Evolutionary conservation across 2,888 invertebrate species (phyloP).

Genomic region (Campoletis raptor): DNA sequence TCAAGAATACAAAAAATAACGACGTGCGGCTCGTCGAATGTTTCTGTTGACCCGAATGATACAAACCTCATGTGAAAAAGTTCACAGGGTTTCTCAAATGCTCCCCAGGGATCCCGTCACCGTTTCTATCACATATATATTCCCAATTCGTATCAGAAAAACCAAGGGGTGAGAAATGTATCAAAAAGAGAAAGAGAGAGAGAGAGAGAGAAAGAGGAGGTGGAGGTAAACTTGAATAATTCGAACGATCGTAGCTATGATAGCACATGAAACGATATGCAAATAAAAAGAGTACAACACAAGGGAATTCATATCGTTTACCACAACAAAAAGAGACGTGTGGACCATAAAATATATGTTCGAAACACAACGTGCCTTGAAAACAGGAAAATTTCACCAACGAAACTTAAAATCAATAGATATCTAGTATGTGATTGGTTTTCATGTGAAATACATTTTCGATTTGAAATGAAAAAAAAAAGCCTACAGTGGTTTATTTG

Average conservation of each 20-base stretch:
- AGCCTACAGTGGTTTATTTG: not conserved
- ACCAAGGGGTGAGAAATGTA: constrained; percentile 14
- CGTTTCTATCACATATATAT: constrained; percentile 50
- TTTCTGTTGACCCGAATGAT: constrained; percentile 10
- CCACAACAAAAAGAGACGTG: constrained; percentile 16
- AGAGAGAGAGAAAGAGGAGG: not conserved
- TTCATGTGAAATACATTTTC: not conserved
- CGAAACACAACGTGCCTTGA: not conserved
- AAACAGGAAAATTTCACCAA: constrained; percentile 3
- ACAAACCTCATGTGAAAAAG: not conserved
- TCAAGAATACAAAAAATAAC: constrained; percentile 9
- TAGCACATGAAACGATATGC: constrained; percentile 54
- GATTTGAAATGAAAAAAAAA: not conserved
- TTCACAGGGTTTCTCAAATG: constrained; percentile 10
- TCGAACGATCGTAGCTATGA: constrained; percentile 63
- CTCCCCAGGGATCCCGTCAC: constrained; percentile 32
- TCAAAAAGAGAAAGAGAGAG: not conserved
- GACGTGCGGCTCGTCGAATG: constrained; percentile 8
- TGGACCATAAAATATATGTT: not conserved
- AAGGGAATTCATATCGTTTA: constrained; percentile 36
- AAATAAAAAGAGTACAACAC: constrained; percentile 43
- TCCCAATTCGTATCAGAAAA: constrained; percentile 57
- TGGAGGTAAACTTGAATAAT: constrained; percentile 74
- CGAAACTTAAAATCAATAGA: not conserved
- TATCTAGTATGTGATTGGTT: not conserved